Evolutionary conservation across 2,888 invertebrate species (phyloP).

Genomic region (Tupiocoris notatus): DNA sequence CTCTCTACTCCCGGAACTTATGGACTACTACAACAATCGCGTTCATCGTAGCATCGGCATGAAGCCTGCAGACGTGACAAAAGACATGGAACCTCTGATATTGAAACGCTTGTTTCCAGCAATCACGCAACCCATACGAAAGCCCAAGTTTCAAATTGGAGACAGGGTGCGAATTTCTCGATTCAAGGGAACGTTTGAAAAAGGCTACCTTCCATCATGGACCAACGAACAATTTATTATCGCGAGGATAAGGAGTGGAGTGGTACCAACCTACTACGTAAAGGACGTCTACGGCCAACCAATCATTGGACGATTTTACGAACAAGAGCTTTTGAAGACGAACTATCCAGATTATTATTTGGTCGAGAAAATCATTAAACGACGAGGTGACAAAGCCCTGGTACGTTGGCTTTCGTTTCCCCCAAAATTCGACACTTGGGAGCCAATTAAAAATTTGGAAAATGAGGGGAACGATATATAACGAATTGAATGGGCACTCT

Average conservation of each 20-base stretch:
- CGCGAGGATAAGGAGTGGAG: conserved; percentile 50
- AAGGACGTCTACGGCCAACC: not conserved
- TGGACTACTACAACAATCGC: conserved; percentile 39
- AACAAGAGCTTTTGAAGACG: conserved; percentile 50
- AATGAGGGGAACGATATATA: no score
- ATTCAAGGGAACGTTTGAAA: conserved; percentile 51
- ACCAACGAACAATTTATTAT: conserved; percentile 53
- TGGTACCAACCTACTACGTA: not conserved
- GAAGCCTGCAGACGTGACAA: conserved; percentile 40
- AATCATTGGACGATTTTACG: conserved; percentile 52
- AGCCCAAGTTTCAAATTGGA: conserved; percentile 50
- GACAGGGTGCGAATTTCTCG: conserved; percentile 52
- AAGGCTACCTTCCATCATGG: conserved; percentile 53
- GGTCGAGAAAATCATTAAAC: conserved; percentile 50
- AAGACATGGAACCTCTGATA: not conserved
- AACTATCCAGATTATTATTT: conserved; percentile 50
- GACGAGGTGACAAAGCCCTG: conserved; percentile 48
- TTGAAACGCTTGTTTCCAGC: conserved; percentile 42
- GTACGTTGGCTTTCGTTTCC: conserved; percentile 50
- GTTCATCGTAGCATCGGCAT: conserved; percentile 42
- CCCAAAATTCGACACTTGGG: not conserved
- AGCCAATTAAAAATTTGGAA: not conserved
- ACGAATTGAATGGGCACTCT: no score
- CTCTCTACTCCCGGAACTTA: conserved; percentile 29
- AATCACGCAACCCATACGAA: not conserved